Base-by-base conservation (phyloP, 1,140 invertebrate species). In the Apis florea region DNA sequence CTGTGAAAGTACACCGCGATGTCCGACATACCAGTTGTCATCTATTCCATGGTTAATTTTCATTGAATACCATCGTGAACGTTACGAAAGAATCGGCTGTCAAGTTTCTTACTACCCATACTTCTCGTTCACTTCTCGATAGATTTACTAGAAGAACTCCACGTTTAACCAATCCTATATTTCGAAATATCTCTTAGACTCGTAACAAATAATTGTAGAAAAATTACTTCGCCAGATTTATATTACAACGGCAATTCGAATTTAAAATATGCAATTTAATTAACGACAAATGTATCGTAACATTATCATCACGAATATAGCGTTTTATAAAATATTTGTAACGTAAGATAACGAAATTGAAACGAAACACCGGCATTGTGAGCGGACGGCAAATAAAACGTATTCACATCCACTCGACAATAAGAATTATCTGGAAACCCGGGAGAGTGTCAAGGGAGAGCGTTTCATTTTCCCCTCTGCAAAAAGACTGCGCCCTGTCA, bases 31-130 rank as follows among this genome's bases (percentile, higher is more conserved):
- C 79, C 83, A 84, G 67, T 85, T 89, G 89, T 88, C 83, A 87
- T 70, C 82, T 78, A 85, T 89, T 88, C 79, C 84, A 90, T 90
- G 85, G 85, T 85, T 90, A 88, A 90, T 90, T 90, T 90, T 80
- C 82, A 90, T 90, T 89, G 78, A 88, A 87, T 85, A 58, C 59
- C 24, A 47, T 31, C 40, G 58, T 8, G 11, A 31, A 21, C n/a
- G 17, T 17, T 21, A 17, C 49, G 17, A 58, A 78, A 77, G 47
- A 59, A 56, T 54, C 51, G 6, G 6, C 24, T 21, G 51, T 66
- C 79, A 17, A 3, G 15, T 17, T 63, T 72, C 53, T 53, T 47
- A 21, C 5, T 67, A 19, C 70, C 79, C 31, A 40, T n/a, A n/a
- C 68, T 24, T 51, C 11, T 21, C 13, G 11, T 66, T 82, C 75